These are phyloP conservation scores for Xiphias gladius DNA, from an alignment of 2,113 vertebrate species.

Conservation along the genomic window DNA sequence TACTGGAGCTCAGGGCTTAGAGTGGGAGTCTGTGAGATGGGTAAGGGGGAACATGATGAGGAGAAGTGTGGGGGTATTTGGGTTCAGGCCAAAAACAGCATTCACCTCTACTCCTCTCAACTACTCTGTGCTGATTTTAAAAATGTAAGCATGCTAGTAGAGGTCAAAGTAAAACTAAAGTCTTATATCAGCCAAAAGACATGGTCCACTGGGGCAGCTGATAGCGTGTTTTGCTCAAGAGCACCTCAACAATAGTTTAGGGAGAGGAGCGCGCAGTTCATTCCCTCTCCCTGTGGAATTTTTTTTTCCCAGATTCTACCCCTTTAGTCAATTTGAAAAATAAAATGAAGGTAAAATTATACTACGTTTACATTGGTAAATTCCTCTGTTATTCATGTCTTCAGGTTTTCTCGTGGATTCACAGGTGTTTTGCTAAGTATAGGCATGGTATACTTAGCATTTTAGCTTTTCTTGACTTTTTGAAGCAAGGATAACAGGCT, in stretches of 20 bases:
- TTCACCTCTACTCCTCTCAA: constrained; percentile 65
- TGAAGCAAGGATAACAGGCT: background rate
- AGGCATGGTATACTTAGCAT: background rate
- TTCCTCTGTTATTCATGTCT: background rate
- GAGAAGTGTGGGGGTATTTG: constrained; percentile 67
- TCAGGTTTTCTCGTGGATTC: background rate
- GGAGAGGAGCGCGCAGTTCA: background rate
- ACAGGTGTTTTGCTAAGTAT: background rate
- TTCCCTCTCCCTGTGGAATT: background rate
- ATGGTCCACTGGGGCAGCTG: constrained; percentile 6
- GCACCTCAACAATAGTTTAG: background rate
- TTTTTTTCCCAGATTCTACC: background rate
- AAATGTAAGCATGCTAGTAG: constrained; percentile 30
- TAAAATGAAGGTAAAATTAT: background rate
- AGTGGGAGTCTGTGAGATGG: constrained; percentile 73
- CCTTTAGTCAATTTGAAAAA: background rate
- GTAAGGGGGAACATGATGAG: constrained; percentile 41
- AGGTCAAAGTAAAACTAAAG: constrained; percentile 18
- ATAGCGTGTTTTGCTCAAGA: background rate
- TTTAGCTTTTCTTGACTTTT: background rate
- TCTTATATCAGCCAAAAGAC: constrained; percentile 30
- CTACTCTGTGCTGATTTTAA: constrained; percentile 44
- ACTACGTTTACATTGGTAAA: background rate
- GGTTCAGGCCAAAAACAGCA: constrained; percentile 72
- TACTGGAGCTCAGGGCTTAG: constrained; percentile 76